Evolutionary conservation across 2,888 invertebrate genomes (phyloP), one percentile per base, ranked within the genome.

Genomic region (Ichneumoninae sp.): DNA sequence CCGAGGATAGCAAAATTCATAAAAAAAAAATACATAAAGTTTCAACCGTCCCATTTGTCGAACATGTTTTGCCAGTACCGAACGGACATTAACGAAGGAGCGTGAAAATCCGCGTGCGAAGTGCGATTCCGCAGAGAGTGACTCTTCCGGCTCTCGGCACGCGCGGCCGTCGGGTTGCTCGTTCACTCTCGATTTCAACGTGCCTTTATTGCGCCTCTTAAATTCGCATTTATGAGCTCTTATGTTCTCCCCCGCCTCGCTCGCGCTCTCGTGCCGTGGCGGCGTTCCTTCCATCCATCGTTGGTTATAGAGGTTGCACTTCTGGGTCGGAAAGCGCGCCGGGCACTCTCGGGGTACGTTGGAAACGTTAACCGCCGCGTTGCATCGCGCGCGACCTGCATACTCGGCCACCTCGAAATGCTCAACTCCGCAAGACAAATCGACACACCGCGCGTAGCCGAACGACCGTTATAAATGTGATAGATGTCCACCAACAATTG

Each of bases 151-250:
- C 81, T 84, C 81, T 82, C 54, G 85, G 71, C 84, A 87, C 88
- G 78, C 65, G 81, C 47, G 57, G 22, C 76, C 78, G 70, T 82
- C 79, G 85, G 81, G 79, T 79, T 63, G 84, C 86, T 92, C 92
- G 90, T 93, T 93, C 92, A 93, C 93, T 94, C 93, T 94, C 93
- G 92, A 93, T 94, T 93, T 94, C 93, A 94, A 93, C 92, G 93
- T 93, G 93, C 93, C 93, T 94, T 94, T 94, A 94, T 94, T 94
- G 92, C 93, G 92, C 92, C 93, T 94, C 92, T 94, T 94, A 94
- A 94, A 94, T 94, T 94, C 93, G 91, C 93, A 94, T 93, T 93
- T 94, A 94, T 94, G 93, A 94, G 93, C 93, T 94, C 93, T 94
- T 93, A 93, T 92, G 92, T 90, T 91, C 91, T 91, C 89, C 89